phyloP scores from a whole-genome alignment of 2,888 invertebrate genomes.

The Allophyes oxyacanthae region DNA sequence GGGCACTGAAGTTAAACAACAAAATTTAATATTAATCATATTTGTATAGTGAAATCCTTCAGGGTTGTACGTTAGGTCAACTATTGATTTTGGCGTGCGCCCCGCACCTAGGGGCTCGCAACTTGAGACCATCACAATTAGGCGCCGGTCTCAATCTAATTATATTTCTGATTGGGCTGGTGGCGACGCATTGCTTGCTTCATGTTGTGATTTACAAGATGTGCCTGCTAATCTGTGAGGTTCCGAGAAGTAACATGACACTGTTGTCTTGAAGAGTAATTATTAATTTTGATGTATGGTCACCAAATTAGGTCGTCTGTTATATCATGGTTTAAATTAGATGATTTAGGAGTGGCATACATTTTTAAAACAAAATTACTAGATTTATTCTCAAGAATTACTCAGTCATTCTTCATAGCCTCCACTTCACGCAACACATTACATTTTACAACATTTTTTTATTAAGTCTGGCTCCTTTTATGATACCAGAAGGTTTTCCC shows the following conservation, averaged over 20 bases:
- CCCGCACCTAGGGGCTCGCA: conserved; percentile 75
- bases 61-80: conserved; percentile 73
- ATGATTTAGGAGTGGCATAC: conserved; percentile 26
- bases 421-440: no score
- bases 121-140: conserved; percentile 88
- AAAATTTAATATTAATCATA: conserved; percentile 64
- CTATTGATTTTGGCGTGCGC: conserved; percentile 79
- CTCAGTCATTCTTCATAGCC: no score
- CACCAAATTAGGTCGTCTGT: conserved; percentile 20
- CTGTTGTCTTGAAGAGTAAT: conserved; percentile 30
- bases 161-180: conserved; percentile 86
- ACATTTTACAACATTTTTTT: no score
- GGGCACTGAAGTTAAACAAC: not conserved
- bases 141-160: conserved; percentile 84
- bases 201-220: conserved; percentile 59
- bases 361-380: conserved; percentile 10
- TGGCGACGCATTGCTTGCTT: conserved; percentile 61
- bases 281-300: conserved; percentile 39
- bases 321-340: conserved; percentile 24
- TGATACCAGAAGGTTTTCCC: no score
- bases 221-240: conserved; percentile 11
- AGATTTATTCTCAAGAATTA: not conserved
- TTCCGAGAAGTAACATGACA: conserved; percentile 29
- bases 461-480: no score
- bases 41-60: conserved; percentile 66